Conservation (phyloP, 2,888 invertebrate genomes). For the Ichneumon xanthorius region DNA sequence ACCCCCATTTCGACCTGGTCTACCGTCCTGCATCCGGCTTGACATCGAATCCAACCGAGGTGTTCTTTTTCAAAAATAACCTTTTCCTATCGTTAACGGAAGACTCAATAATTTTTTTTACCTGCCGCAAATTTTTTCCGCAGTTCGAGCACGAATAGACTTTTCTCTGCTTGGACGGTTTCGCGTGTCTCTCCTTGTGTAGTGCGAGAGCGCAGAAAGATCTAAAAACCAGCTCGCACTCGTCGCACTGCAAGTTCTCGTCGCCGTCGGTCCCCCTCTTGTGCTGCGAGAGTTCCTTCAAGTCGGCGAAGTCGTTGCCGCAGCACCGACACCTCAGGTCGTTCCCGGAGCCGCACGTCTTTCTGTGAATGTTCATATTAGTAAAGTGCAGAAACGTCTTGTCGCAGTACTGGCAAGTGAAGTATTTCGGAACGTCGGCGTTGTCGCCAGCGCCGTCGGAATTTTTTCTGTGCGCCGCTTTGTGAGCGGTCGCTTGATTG, state of each 20-base stretch:
- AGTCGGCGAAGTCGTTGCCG: slow-evolving; percentile 40
- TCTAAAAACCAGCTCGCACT: slow-evolving; percentile 43
- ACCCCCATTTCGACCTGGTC: too few relatives aligned
- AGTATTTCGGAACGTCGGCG: slow-evolving; percentile 53
- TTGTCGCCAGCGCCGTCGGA: slow-evolving; percentile 8
- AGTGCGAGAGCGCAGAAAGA: slow-evolving; percentile 49
- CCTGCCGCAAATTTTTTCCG: slow-evolving; percentile 55
- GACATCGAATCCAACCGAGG: too few relatives aligned
- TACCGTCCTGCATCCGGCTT: too few relatives aligned
- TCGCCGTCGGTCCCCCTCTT: slow-evolving; percentile 40
- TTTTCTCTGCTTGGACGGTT: not conserved
- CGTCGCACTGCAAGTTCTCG: slow-evolving; percentile 42
- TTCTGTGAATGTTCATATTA: slow-evolving; percentile 63
- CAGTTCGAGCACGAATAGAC: slow-evolving; percentile 47
- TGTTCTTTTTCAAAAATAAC: too few relatives aligned
- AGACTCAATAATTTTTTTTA: slow-evolving; percentile 8
- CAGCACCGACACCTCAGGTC: slow-evolving; percentile 55
- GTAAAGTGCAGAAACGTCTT: slow-evolving; percentile 53
- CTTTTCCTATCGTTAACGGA: too few relatives aligned
- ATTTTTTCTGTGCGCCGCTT: slow-evolving; percentile 52
- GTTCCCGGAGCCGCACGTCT: slow-evolving; percentile 31
- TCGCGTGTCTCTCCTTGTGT: slow-evolving; percentile 52
- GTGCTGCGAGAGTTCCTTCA: slow-evolving; percentile 50
- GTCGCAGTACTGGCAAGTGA: slow-evolving; percentile 57
- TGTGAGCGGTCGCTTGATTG: slow-evolving; percentile 60